Evolutionary conservation across 2,797 vertebrate genomes (phyloP).

Genomic region (Crenuchus spilurus): DNA sequence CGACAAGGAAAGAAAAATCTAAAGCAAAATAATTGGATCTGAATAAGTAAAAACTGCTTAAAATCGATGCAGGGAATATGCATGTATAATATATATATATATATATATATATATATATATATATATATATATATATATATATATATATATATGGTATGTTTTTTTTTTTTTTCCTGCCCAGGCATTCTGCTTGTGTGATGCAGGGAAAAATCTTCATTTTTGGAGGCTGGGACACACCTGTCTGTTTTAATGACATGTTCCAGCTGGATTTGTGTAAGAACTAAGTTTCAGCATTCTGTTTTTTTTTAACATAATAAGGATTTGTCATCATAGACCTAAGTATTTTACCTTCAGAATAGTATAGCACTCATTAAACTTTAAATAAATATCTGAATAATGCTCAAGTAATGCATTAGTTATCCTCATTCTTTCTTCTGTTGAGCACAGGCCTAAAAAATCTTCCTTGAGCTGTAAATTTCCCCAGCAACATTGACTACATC

Average conservation of each 20-base stretch:
- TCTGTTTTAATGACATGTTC: conserved; percentile 84
- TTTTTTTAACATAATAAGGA: not conserved
- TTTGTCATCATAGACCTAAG: not conserved
- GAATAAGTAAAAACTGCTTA: not conserved
- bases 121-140: no score
- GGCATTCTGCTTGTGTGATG: conserved; percentile 84
- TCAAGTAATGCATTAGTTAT: no score
- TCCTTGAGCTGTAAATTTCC: no score
- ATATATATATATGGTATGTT: no score
- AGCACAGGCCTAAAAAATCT: no score
- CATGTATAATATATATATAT: no score
- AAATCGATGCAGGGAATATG: no score
- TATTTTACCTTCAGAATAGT: not conserved
- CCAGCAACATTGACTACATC: no score
- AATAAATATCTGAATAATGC: no score
- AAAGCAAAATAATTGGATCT: not conserved
- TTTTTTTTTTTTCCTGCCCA: conserved; percentile 51
- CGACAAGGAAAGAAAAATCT: not conserved
- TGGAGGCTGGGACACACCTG: conserved; percentile 84
- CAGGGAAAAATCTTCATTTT: conserved; percentile 82
- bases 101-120: no score
- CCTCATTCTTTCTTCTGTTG: no score
- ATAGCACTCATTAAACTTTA: no score
- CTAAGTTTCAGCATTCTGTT: not conserved
- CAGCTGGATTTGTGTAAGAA: conserved; percentile 81